phyloP scores from a whole-genome alignment of 2,888 invertebrate species.

The Drosophila nigritarsus region DNA sequence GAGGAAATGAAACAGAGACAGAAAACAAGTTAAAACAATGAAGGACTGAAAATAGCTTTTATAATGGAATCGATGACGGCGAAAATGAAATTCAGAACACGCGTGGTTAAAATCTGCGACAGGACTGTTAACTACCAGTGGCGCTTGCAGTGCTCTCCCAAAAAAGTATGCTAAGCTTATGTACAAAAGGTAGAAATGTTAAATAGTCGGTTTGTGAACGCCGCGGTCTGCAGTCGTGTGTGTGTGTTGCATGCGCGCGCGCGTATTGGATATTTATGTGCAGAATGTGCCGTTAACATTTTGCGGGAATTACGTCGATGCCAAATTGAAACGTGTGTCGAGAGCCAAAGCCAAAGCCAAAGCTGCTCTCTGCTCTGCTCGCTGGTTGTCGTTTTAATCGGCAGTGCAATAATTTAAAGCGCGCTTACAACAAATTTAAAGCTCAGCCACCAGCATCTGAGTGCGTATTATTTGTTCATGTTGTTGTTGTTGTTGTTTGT shows the following conservation, averaged over 20 bases:
- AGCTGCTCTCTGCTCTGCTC: constrained; percentile 3
- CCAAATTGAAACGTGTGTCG: constrained; percentile 37
- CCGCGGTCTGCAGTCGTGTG: constrained; percentile 34
- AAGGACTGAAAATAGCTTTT: not conserved
- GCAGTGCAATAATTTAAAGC: constrained; percentile 64
- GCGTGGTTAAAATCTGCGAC: not conserved
- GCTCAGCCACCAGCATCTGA: constrained; percentile 31
- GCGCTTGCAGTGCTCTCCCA: constrained; percentile 3
- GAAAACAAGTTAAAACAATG: not conserved
- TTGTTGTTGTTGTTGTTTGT: constrained; percentile 10
- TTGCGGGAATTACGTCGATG: constrained; percentile 51
- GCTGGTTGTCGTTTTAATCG: constrained; percentile 42
- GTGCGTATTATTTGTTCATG: constrained; percentile 5
- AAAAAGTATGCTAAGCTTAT: constrained; percentile 39
- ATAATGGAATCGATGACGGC: not conserved
- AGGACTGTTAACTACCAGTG: constrained; percentile 36
- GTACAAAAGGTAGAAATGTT: constrained; percentile 1
- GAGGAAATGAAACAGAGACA: not conserved
- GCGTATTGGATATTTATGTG: not conserved
- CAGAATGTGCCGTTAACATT: constrained; percentile 31
- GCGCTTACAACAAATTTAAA: constrained; percentile 46
- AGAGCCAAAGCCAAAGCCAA: constrained; percentile 35
- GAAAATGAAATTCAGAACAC: not conserved
- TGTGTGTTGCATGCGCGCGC: not conserved
- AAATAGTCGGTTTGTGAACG: constrained; percentile 38